Base-by-base conservation (phyloP, 2,797 vertebrate species). In the Erpetoichthys calabaricus region DNA sequence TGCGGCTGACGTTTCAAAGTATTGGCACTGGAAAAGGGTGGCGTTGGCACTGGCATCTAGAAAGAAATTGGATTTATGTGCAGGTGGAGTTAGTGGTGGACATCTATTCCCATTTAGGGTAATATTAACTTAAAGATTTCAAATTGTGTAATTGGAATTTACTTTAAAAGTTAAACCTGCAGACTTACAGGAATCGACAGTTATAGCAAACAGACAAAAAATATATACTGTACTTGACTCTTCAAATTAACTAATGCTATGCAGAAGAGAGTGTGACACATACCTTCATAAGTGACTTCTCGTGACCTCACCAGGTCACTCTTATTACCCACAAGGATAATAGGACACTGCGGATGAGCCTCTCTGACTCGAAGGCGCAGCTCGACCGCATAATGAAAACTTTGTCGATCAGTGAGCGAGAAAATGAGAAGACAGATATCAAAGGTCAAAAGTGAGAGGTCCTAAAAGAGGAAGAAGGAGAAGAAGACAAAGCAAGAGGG, bases 321-420 rank as follows among this genome's bases (percentile, higher is more conserved):
- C 82, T 94, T 94, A 78, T 93, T 94, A 69, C 89, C 91, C 72
- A 89, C 91, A 7, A 94, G 82, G 80, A 93, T 92, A 72, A 94
- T 85, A 54, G 91, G 91, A 25, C 83, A 85, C 47, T 88, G 82
- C 0, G 84, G 86, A 61, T 85, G 80, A 7, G 87, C 80, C 73
- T 91, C 83, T 65, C 83, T 85, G 56, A 88, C 80, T 60, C 89
- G 81, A 60, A 94, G 85, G 64, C 86, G 81, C 68, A 91, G 83
- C 63, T 91, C 88, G 53, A 89, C 85, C 4, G 85, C 82, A 42
- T 85, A 87, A 64, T 89, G 88, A 75, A 94, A 92, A 67, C 88
- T 94, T 62, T 80, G 70, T 58, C 91, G 81, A 74, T 94, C 91
- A 0, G 91, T 93, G 81, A 94, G 82, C 0, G 91, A 92, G 83